Evolutionary conservation across 2,113 vertebrate genomes (phyloP).

Genomic region (Corydoras maculifer): DNA sequence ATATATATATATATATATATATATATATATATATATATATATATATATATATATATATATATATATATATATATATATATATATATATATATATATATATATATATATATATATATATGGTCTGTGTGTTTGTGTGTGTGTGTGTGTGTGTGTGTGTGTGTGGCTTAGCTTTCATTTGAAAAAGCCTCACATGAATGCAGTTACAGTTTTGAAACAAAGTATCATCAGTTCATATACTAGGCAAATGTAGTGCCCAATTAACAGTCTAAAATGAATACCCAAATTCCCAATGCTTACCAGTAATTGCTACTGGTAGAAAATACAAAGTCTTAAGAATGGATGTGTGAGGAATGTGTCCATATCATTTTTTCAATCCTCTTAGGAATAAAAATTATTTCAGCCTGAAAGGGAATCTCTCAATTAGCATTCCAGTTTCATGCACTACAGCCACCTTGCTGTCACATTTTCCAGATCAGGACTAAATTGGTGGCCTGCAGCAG

Average conservation of each 20-base stretch:
- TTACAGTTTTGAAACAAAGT: neutral
- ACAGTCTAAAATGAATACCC: no score
- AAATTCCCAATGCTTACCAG: constrained; percentile 1
- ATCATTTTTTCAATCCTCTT: neutral
- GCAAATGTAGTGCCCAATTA: no score
- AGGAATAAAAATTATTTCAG: neutral
- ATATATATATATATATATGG: neutral
- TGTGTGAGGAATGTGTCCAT: neutral
- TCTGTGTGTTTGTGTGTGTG: no score
- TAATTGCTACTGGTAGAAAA: no score
- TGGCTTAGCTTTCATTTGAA: constrained; percentile 11
- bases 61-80: no score
- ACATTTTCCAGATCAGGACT: constrained; percentile 25
- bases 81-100: no score
- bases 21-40: no score
- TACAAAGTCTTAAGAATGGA: no score
- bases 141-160: no score
- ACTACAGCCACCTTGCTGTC: constrained; percentile 18
- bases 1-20: no score
- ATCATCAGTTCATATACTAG: neutral
- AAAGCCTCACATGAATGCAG: constrained; percentile 19
- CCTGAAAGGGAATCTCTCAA: constrained; percentile 26
- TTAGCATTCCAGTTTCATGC: constrained; percentile 39
- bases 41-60: no score
- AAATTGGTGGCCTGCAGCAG: constrained; percentile 38